A percentile compares a stretch with the other conserved stretches of the same genome.
Conservation (phyloP, 35 echinoderm and acorn worm species). For the Holothuria glaberrima region DNA sequence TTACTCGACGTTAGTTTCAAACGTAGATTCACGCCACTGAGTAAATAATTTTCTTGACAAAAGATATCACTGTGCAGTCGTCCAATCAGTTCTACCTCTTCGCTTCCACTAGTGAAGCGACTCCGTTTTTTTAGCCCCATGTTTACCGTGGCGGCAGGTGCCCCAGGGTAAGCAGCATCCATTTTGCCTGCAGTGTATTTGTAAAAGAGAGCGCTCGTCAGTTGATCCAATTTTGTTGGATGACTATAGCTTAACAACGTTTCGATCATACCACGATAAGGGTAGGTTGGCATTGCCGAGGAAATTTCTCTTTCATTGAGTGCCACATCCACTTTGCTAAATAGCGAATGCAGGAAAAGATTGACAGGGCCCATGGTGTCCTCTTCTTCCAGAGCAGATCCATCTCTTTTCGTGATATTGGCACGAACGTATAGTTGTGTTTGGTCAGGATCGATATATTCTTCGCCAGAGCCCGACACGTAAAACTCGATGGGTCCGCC, state of each 20-base stretch:
- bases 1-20: constrained; percentile 58
- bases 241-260: background rate
- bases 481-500: constrained; percentile 57
- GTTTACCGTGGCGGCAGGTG: constrained; percentile 1
- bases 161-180: constrained; percentile 25
- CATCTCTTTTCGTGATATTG: constrained; percentile 42
- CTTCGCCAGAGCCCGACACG: constrained; percentile 49
- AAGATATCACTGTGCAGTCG: constrained; percentile 74
- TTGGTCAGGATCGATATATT: constrained; percentile 57
- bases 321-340: background rate
- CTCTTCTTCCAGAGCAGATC: constrained; percentile 2
- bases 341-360: background rate
- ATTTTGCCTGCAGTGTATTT: constrained; percentile 45
- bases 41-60: constrained; percentile 63
- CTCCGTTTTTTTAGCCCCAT: background rate
- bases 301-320: background rate
- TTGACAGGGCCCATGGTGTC: no score
- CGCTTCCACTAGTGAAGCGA: background rate
- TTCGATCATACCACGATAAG: background rate
- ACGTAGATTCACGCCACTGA: constrained; percentile 59
- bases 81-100: constrained; percentile 56
- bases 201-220: no score
- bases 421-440: constrained; percentile 30
- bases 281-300: background rate
- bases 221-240: no score